phyloP scores from a whole-genome alignment of 2,797 vertebrate species.

The Todus mexicanus region DNA sequence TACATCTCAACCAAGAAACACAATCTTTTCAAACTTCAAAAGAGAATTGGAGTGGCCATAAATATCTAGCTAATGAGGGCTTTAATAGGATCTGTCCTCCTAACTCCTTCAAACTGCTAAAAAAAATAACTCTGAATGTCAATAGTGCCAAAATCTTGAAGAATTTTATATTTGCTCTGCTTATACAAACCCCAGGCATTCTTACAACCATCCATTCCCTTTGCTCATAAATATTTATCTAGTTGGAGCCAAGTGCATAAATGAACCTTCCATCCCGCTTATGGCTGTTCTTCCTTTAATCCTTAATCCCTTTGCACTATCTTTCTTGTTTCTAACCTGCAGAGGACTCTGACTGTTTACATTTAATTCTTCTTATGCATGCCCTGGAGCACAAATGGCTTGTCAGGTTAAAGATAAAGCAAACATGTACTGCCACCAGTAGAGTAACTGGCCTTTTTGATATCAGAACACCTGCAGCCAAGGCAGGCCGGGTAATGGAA shows the following conservation, averaged over 20 bases:
- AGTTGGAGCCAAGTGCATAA: slow-evolving; percentile 51
- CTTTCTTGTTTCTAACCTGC: slow-evolving; percentile 68
- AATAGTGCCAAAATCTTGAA: background rate
- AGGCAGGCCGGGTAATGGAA: background rate
- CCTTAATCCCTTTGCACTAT: slow-evolving; percentile 70
- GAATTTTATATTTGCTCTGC: slow-evolving; percentile 16
- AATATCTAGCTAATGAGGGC: background rate
- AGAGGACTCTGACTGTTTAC: slow-evolving; percentile 66
- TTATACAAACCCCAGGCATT: slow-evolving; percentile 9
- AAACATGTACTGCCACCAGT: slow-evolving; percentile 56
- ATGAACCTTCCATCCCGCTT: slow-evolving; percentile 40
- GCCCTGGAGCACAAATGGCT: slow-evolving; percentile 66
- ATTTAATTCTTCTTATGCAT: slow-evolving; percentile 72
- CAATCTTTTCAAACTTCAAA: background rate
- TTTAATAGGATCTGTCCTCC: background rate
- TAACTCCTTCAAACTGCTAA: background rate
- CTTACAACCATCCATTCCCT: slow-evolving; percentile 24
- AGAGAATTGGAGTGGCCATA: background rate
- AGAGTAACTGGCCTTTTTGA: slow-evolving; percentile 28
- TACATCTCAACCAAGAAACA: background rate
- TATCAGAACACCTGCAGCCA: slow-evolving; percentile 31
- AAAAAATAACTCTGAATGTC: background rate
- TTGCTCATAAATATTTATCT: slow-evolving; percentile 69
- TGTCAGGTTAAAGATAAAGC: slow-evolving; percentile 70
- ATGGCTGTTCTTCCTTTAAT: slow-evolving; percentile 64